A percentile compares a stretch with the other conserved stretches of the same genome.
Conservation (phyloP, 2,888 invertebrate genomes). For the Norana najaformis region DNA sequence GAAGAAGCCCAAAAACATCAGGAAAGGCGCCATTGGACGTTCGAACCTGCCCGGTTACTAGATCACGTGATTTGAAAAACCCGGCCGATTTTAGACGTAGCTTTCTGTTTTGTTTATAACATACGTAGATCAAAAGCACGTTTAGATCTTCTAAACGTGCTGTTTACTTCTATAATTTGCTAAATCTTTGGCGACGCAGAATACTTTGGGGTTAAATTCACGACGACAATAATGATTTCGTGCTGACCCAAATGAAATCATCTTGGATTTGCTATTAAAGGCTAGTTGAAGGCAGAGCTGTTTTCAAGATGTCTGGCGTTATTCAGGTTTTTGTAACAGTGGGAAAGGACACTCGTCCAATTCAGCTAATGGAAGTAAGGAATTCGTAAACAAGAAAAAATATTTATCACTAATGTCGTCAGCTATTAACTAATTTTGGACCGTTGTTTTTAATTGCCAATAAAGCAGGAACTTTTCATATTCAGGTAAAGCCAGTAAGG, state of each 20-base stretch:
- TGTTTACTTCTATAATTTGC: neutral
- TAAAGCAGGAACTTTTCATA: too few relatives aligned
- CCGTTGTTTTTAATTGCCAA: too few relatives aligned
- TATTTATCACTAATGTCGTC: too few relatives aligned
- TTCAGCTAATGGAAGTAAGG: neutral
- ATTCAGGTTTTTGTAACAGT: neutral
- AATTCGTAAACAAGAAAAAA: too few relatives aligned
- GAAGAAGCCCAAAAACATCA: too few relatives aligned
- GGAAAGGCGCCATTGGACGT: too few relatives aligned
- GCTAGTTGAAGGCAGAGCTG: neutral
- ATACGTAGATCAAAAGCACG: too few relatives aligned
- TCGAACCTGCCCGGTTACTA: neutral
- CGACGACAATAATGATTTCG: neutral
- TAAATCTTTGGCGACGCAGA: neutral
- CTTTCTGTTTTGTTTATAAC: neutral
- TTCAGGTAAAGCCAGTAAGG: too few relatives aligned
- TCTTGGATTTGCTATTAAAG: neutral
- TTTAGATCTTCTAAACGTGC: neutral
- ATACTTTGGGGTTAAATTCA: neutral
- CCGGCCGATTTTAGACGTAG: neutral
- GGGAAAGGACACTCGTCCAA: neutral
- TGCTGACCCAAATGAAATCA: neutral
- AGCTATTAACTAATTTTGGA: too few relatives aligned
- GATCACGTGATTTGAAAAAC: neutral
- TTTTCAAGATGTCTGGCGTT: neutral